A percentile compares a stretch with the other conserved stretches of the same genome.
Conservation (phyloP, 2,888 invertebrate species). For the Theodoxus fluviatilis region DNA sequence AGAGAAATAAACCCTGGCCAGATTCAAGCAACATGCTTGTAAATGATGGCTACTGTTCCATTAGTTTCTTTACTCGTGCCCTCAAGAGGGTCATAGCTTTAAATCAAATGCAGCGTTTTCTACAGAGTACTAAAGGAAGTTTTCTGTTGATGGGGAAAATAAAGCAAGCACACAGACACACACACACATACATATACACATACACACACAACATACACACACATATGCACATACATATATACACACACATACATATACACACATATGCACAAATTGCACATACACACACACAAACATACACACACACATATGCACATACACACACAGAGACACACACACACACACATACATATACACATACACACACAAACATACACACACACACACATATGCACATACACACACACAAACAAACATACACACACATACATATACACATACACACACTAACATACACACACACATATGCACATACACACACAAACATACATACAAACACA, state of each 20-base stretch:
- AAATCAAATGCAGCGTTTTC: too few relatives aligned
- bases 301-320: neutral
- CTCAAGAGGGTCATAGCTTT: too few relatives aligned
- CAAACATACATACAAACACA: neutral
- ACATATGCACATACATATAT: neutral
- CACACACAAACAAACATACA: neutral
- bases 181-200: neutral
- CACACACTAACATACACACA: conserved; percentile 3
- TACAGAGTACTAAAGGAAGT: too few relatives aligned
- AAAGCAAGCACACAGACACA: conserved; percentile 3
- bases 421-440: neutral
- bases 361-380: neutral
- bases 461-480: neutral
- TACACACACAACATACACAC: neutral
- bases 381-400: conserved; percentile 6
- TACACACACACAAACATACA: neutral
- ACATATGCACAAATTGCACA: neutral
- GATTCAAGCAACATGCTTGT: too few relatives aligned
- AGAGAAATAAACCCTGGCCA: too few relatives aligned
- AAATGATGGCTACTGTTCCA: too few relatives aligned
- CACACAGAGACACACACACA: neutral
- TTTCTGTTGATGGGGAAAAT: too few relatives aligned
- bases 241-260: neutral
- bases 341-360: conserved; percentile 11
- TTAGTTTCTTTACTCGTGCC: too few relatives aligned